phyloP scores from a whole-genome alignment of 2,797 vertebrate species.

The Anguilla marmorata region DNA sequence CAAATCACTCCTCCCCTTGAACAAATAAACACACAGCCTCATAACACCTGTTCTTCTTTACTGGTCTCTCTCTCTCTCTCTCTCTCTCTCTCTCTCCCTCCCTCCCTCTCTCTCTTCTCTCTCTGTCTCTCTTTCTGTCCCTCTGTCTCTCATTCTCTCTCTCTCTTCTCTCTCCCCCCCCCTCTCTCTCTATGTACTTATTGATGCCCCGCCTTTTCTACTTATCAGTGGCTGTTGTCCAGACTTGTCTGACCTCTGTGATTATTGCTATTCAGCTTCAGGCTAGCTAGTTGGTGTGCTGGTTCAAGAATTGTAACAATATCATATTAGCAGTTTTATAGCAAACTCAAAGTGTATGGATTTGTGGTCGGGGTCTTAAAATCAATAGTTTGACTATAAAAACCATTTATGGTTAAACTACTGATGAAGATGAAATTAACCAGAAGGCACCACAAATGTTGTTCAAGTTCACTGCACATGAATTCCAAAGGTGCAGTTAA shows the following conservation, averaged over 20 bases:
- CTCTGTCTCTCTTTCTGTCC: not conserved
- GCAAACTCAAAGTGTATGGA: not conserved
- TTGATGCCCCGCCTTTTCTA: not conserved
- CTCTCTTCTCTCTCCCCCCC: not conserved
- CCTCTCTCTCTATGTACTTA: not conserved
- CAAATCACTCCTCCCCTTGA: constrained; percentile 24
- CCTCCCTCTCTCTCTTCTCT: not conserved
- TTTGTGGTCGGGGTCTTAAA: not conserved
- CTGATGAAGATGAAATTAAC: not conserved
- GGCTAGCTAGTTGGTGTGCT: not conserved
- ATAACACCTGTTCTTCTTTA: constrained; percentile 27
- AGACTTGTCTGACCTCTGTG: constrained; percentile 4
- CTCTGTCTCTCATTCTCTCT: too few species aligned
- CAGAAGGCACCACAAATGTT: not conserved
- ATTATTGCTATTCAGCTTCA: not conserved
- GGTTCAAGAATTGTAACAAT: not conserved
- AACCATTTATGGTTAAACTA: not conserved
- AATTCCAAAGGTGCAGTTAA: not conserved
- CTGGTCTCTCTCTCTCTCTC: not conserved
- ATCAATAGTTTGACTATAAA: not conserved
- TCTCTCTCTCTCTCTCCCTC: constrained; percentile 6
- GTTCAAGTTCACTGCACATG: not conserved
- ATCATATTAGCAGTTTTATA: not conserved
- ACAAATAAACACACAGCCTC: constrained; percentile 29
- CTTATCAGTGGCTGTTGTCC: not conserved